Percentiles rank a stretch among this genome's conserved stretches.
These are phyloP conservation scores for Anguilla japonica DNA, from an alignment of 2,113 vertebrate species.

Conservation along the genomic window DNA sequence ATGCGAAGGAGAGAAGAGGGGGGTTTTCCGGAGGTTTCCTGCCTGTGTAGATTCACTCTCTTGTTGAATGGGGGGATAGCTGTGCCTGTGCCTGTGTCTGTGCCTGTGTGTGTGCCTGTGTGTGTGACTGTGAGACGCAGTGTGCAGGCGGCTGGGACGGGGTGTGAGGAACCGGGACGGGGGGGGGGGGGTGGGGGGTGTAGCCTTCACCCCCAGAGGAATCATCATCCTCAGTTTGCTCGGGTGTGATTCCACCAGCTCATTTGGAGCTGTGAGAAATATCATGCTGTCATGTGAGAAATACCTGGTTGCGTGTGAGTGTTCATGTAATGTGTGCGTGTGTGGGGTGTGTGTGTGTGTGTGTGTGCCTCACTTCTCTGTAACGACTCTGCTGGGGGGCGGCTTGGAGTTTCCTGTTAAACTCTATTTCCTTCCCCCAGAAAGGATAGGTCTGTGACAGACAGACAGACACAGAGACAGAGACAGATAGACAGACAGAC, in stretches of 20 bases:
- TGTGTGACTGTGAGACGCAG: background rate
- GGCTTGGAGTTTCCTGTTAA: background rate
- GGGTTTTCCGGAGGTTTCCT: background rate
- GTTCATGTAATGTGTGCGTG: background rate
- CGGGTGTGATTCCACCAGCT: constrained; percentile 10
- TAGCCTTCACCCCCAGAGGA: background rate
- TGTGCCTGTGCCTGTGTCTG: background rate
- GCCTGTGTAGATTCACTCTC: constrained; percentile 12
- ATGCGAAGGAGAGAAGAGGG: background rate
- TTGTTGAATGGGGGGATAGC: background rate
- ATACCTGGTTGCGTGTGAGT: background rate
- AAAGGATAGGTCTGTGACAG: constrained; percentile 24
- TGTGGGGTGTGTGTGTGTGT: background rate
- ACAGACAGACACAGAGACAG: constrained; percentile 34
- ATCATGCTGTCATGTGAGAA: background rate
- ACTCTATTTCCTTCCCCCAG: background rate
- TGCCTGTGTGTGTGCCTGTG: background rate
- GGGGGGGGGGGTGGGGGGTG: background rate
- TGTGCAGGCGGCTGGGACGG: background rate
- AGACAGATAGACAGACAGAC: constrained; percentile 13
- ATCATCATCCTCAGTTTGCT: constrained; percentile 17
- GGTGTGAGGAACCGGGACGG: background rate
- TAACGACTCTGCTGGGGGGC: background rate
- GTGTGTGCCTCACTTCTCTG: background rate
- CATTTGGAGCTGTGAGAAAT: background rate